Evolutionary conservation across 1,140 invertebrate species (phyloP).

Genomic region (Drosophila sp.): DNA sequence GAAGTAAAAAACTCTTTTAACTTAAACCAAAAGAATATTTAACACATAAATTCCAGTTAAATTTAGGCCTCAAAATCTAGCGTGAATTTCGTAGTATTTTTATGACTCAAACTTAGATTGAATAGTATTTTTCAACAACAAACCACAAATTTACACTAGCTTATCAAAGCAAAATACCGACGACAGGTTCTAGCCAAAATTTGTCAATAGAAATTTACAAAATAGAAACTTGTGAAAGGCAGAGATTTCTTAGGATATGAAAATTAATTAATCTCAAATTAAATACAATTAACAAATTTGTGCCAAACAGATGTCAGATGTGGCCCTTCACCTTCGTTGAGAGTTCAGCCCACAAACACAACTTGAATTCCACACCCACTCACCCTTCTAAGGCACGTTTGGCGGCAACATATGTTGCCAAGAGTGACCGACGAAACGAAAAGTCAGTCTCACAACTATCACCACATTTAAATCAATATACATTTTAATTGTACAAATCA

Average conservation of each 20-base stretch:
- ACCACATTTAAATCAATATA: conserved; percentile 75
- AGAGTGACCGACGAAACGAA: conserved; percentile 19
- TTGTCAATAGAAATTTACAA: background rate
- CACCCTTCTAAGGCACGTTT: conserved; percentile 11
- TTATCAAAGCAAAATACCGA: background rate
- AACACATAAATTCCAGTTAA: too few relatives aligned
- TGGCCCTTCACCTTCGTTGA: background rate
- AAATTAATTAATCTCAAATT: conserved; percentile 1
- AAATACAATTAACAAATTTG: conserved; percentile 7
- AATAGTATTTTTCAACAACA: background rate
- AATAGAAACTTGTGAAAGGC: background rate
- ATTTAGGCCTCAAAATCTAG: too few relatives aligned
- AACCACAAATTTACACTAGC: background rate
- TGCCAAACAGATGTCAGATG: conserved; percentile 1
- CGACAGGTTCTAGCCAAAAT: background rate
- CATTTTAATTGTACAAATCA: conserved; percentile 81
- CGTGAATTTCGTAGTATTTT: too few relatives aligned
- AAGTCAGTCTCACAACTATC: conserved; percentile 39
- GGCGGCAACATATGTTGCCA: conserved; percentile 13
- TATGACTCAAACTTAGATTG: background rate
- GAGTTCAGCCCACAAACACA: conserved; percentile 5
- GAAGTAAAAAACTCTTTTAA: too few relatives aligned
- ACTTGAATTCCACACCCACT: conserved; percentile 10
- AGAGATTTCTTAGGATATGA: background rate
- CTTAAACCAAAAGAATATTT: too few relatives aligned